A percentile compares a stretch with the other conserved stretches of the same genome.
Conservation (phyloP, 1,140 invertebrate species). For the Nylanderia fulva region DNA sequence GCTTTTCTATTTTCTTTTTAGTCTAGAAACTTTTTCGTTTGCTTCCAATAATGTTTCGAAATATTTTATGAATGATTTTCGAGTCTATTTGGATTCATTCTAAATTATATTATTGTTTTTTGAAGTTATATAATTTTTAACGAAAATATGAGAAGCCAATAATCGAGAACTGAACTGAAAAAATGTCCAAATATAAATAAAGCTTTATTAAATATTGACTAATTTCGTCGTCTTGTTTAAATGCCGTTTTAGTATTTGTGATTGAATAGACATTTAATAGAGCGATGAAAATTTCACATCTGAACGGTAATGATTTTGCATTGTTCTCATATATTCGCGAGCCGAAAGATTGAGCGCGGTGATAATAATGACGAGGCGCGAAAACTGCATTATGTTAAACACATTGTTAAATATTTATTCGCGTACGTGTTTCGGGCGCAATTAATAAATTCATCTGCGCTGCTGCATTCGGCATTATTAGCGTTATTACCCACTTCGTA, state of each 20-base stretch:
- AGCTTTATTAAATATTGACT: too few species aligned
- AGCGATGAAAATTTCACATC: neutral
- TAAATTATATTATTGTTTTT: neutral
- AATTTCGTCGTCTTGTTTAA: too few species aligned
- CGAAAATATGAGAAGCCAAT: too few species aligned
- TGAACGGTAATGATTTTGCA: neutral
- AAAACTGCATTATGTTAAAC: conserved; percentile 40
- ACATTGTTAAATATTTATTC: conserved; percentile 47
- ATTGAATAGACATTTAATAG: neutral
- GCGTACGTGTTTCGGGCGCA: neutral
- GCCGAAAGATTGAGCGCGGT: neutral
- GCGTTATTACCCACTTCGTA: conserved; percentile 36
- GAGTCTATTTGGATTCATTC: neutral
- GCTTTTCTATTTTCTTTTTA: conserved; percentile 2
- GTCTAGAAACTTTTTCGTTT: neutral
- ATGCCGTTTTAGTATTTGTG: neutral
- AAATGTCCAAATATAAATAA: too few species aligned
- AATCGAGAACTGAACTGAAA: too few species aligned
- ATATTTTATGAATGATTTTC: neutral
- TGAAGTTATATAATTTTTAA: neutral
- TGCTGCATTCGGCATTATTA: conserved; percentile 23
- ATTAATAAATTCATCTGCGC: conserved; percentile 42
- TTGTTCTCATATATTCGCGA: neutral
- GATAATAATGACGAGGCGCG: conserved; percentile 8
- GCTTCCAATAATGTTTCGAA: neutral